Evolutionary conservation across 1,140 invertebrate genomes (phyloP).

Genomic region (Apis florea): DNA sequence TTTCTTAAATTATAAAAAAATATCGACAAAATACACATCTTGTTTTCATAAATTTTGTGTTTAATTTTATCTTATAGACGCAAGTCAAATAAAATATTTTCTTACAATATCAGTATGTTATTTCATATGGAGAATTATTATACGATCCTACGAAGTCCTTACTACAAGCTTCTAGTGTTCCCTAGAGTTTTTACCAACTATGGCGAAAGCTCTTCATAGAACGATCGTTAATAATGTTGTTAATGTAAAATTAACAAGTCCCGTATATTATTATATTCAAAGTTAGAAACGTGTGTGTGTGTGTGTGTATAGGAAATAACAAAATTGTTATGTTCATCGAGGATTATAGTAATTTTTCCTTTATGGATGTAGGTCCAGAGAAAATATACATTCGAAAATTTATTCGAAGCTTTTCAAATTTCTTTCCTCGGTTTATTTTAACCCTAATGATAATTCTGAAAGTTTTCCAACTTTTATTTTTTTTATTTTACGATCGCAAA

Average conservation of each 20-base stretch:
- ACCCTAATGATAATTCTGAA: no score
- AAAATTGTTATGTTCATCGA: background rate
- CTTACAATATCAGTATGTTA: background rate
- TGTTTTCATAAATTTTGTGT: no score
- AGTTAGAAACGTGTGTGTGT: background rate
- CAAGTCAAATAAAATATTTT: background rate
- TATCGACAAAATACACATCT: no score
- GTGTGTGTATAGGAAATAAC: background rate
- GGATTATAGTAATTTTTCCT: no score
- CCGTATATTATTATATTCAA: background rate
- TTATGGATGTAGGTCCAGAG: no score
- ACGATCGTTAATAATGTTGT: conserved; percentile 19
- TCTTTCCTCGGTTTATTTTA: no score
- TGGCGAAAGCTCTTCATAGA: background rate
- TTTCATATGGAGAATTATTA: conserved; percentile 24
- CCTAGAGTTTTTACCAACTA: conserved; percentile 23
- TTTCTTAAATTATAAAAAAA: no score
- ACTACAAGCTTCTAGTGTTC: conserved; percentile 15
- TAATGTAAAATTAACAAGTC: conserved; percentile 9
- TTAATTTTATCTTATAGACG: background rate
- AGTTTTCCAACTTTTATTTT: no score
- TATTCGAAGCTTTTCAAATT: no score
- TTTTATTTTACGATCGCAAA: no score
- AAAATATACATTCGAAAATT: no score
- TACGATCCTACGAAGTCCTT: background rate